These are phyloP conservation scores for Hyaena hyaena DNA, from an alignment of 2,113 vertebrate genomes.

Conservation along the genomic window DNA sequence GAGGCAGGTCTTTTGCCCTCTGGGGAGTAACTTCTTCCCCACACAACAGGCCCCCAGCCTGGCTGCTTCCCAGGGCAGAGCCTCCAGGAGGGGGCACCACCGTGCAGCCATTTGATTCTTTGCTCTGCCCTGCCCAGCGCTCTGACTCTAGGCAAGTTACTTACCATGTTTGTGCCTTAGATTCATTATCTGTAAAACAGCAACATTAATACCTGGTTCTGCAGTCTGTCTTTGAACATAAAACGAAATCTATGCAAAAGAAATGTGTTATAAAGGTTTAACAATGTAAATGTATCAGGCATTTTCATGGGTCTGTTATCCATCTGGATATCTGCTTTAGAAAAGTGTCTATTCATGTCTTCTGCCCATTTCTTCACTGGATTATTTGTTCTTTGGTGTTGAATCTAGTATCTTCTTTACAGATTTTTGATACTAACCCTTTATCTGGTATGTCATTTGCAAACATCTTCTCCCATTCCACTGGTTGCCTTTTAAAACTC, in stretches of 20 bases:
- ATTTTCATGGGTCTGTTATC: too few species aligned
- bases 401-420: too few species aligned
- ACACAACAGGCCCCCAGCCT: not conserved
- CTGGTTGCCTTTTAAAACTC: too few species aligned
- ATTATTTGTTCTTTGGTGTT: too few species aligned
- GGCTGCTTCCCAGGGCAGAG: not conserved
- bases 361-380: too few species aligned
- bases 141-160: conserved; percentile 32
- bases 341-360: too few species aligned
- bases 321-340: too few species aligned
- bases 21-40: not conserved
- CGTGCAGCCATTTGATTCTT: not conserved
- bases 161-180: conserved; percentile 9
- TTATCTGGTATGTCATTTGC: too few species aligned
- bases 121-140: not conserved
- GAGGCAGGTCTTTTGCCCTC: not conserved
- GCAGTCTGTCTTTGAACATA: not conserved
- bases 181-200: conserved; percentile 30
- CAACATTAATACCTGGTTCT: not conserved
- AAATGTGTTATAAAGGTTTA: not conserved
- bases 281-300: too few species aligned
- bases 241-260: not conserved
- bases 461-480: too few species aligned
- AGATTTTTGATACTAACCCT: too few species aligned
- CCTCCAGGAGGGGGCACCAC: not conserved